Evolutionary conservation across 2,797 vertebrate genomes (phyloP).

Genomic region (Darevskia mixta): DNA sequence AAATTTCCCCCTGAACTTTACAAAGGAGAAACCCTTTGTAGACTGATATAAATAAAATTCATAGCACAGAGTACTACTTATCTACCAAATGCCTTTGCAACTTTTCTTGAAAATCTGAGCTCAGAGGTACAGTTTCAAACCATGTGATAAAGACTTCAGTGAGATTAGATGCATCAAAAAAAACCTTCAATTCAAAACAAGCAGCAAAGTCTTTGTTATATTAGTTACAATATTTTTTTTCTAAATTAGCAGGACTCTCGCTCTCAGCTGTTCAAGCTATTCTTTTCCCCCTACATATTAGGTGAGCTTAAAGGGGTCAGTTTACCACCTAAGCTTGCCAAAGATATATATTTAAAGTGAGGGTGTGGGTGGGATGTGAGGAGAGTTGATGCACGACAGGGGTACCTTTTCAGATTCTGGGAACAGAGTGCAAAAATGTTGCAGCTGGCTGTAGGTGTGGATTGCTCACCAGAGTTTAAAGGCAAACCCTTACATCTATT

Average conservation of each 20-base stretch:
- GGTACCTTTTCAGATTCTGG: neutral
- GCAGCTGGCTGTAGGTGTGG: too few relatives aligned
- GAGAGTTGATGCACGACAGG: neutral
- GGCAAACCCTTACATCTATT: neutral
- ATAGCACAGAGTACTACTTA: slow-evolving; percentile 58
- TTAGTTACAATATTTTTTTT: slow-evolving; percentile 65
- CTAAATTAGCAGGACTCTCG: slow-evolving; percentile 68
- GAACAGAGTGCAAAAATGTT: neutral
- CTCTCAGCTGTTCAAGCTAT: slow-evolving; percentile 62
- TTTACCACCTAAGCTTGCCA: slow-evolving; percentile 64
- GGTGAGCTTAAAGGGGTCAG: slow-evolving; percentile 63
- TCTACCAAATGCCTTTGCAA: slow-evolving; percentile 71
- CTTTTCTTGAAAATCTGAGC: slow-evolving; percentile 59
- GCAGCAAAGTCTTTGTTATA: slow-evolving; percentile 31
- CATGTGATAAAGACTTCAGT: slow-evolving; percentile 66
- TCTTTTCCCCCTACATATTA: slow-evolving; percentile 66
- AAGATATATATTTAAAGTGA: slow-evolving; percentile 62
- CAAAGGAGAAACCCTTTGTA: slow-evolving; percentile 61
- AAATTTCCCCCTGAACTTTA: slow-evolving; percentile 62
- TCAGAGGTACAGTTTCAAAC: slow-evolving; percentile 62
- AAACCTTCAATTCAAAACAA: slow-evolving; percentile 71
- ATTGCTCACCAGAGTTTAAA: neutral
- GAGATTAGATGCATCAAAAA: slow-evolving; percentile 71
- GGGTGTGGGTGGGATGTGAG: too few relatives aligned
- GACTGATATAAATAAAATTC: slow-evolving; percentile 67